Evolutionary conservation across 2,888 invertebrate species (phyloP), one percentile per base, ranked within the genome.

Genomic region (Sicus ferrugineus): DNA sequence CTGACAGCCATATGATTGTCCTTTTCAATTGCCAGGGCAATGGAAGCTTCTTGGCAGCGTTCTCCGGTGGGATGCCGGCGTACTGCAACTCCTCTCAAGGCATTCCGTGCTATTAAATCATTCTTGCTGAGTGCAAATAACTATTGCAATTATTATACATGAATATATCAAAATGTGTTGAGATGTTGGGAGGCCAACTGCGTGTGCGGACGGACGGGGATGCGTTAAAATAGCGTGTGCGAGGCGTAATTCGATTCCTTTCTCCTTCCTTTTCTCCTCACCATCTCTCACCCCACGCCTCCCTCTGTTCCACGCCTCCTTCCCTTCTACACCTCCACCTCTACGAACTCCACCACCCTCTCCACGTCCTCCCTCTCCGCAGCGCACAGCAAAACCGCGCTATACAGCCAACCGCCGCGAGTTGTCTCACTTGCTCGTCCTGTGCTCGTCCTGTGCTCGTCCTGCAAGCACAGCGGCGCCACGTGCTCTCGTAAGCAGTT

Each of bases 1-100:
- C 11, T 21, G 61, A 61, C 61, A 61, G 42, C 3, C 42, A 38
- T 42, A 61, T 61, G 38, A 48, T 63, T 48, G 63, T 30, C 48
- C 30, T 63, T 48, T 63, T 63, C 63, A 63, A 63, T 63, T 63
- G 28, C 30, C 30, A 46, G 30, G 59, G 59, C 59, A 59, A 42
- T 14, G 16, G 42, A 14, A 9, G 14, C 42, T 42, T 42, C 3
- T 16, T n/a, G 42, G n/a, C n/a, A n/a, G 4, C n/a, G 5, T 42
- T n/a, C n/a, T 42, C 5, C 3, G 16, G 42, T 9, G 34, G 14
- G 42, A 9, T 3, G 14, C 16, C 42, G n/a, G 42, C n/a, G n/a
- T n/a, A n/a, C n/a, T 4, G 42, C 34, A 34, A n/a, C 11, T 42
- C 16, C n/a, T 42, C 9, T 4, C 14, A n/a, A 9, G 7, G 42